Percentiles rank a stretch among this genome's conserved stretches.
These are phyloP conservation scores for Oligia fasciuncula DNA, from an alignment of 2,888 invertebrate species.

Conservation along the genomic window DNA sequence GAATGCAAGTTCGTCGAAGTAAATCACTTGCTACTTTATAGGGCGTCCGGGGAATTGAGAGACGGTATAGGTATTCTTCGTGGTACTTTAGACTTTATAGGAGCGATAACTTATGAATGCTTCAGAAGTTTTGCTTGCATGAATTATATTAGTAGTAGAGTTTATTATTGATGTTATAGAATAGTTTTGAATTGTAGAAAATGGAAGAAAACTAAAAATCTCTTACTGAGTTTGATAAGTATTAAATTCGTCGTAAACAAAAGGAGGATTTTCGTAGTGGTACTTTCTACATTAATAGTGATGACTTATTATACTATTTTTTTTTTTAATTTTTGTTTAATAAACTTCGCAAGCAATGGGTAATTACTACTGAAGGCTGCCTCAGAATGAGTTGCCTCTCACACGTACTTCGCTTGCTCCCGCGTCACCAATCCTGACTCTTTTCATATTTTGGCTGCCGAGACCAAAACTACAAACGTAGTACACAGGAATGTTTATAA, in stretches of 20 bases:
- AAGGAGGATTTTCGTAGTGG: background rate
- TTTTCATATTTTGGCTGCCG: too few relatives aligned
- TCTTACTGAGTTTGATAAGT: background rate
- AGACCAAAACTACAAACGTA: background rate
- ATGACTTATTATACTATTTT: too few relatives aligned
- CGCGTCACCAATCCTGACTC: too few relatives aligned
- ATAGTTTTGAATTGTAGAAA: background rate
- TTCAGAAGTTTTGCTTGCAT: constrained; percentile 36
- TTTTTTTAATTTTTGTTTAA: too few relatives aligned
- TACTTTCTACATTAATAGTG: background rate
- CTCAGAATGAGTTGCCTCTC: too few relatives aligned
- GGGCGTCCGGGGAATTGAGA: constrained; percentile 46
- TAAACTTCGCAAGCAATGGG: too few relatives aligned
- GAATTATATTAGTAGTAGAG: constrained; percentile 13
- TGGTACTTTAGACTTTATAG: constrained; percentile 18
- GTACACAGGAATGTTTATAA: background rate
- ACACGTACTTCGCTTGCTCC: too few relatives aligned
- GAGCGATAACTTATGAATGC: constrained; percentile 43
- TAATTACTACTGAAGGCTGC: too few relatives aligned
- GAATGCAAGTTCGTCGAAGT: constrained; percentile 54
- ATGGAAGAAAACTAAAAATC: background rate
- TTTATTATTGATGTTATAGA: constrained; percentile 19
- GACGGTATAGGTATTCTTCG: constrained; percentile 19
- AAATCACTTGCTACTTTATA: constrained; percentile 62
- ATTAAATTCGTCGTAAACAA: background rate